Evolutionary conservation across 2,888 invertebrate species (phyloP), one percentile per base, ranked within the genome.

Genomic region (Sphecodes monilicornis): DNA sequence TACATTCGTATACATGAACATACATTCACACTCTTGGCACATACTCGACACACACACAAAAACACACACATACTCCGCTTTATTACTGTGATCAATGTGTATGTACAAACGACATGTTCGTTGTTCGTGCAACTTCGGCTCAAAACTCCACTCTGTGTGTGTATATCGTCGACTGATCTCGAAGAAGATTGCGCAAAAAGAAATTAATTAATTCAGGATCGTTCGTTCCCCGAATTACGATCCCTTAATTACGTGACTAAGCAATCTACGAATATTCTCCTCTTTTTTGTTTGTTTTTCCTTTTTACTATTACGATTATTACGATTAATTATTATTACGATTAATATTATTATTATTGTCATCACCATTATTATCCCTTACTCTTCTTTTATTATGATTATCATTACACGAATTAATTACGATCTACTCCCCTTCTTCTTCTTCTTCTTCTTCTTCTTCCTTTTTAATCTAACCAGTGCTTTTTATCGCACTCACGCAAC

Each of bases 131-230:
- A 89, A 84, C 84, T 86, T 88, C 82, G 77, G 84, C 83, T 84
- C 84, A 86, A 86, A 86, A 71, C 41, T 60, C 73, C 71, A 72
- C 78, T 39, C 29, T 69, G 72, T 70, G 79, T 82, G 76, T 76
- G 50, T n/a, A 75, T 50, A 77, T 82, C 76, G 72, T 81, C 74
- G 85, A 83, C 80, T 76, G 86, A 89, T 89, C 88, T 88, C 85
- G 85, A 83, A 84, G 72, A 88, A 83, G 83, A 88, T 86, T 78
- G 84, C 89, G 76, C 78, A 70, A 68, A 73, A 82, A 86, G 50
- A 50, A 50, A 69, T 76, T 70, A 84, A 70, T 76, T 72, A 41
- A 41, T 78, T 76, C 80, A 66, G 74, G 75, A 82, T 50, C 73
- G 29, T 76, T 76, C 71, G 57, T 66, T 70, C 46, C 29, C 43